Conservation (phyloP, 2,113 vertebrate genomes). For the Astur gentilis region DNA sequence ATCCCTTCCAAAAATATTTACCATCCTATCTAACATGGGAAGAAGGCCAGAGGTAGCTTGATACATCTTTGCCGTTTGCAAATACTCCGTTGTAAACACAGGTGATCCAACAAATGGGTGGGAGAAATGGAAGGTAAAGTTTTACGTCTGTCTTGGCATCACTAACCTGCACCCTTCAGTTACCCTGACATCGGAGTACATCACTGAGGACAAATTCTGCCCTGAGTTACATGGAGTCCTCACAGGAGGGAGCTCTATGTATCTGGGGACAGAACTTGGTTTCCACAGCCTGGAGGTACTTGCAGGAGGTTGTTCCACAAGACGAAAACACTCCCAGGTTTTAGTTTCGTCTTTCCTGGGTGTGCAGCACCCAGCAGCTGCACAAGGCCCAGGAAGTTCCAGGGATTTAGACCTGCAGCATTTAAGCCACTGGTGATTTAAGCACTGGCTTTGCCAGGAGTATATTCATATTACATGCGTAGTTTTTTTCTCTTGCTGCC, state of each 20-base stretch:
- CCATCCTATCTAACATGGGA: not conserved
- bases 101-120: not conserved
- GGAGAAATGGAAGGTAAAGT: not conserved
- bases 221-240: not conserved
- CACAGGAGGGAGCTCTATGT: not conserved
- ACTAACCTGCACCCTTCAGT: not conserved
- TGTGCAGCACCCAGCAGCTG: not conserved
- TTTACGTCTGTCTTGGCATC: not conserved
- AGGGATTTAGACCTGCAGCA: not conserved
- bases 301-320: not conserved
- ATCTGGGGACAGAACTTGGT: not conserved
- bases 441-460: not conserved
- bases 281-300: not conserved
- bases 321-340: not conserved
- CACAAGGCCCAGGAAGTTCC: not conserved
- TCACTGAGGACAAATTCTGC: not conserved
- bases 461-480: not conserved
- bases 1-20: slow-evolving; percentile 44
- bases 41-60: not conserved
- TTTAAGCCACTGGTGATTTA: not conserved
- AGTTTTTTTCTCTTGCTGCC: not conserved
- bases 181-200: not conserved
- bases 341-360: not conserved
- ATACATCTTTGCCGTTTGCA: not conserved
- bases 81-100: not conserved